A percentile compares a stretch with the other conserved stretches of the same genome.
These are phyloP conservation scores for Parascotia fuliginaria DNA, from an alignment of 2,888 invertebrate genomes.

Conservation along the genomic window DNA sequence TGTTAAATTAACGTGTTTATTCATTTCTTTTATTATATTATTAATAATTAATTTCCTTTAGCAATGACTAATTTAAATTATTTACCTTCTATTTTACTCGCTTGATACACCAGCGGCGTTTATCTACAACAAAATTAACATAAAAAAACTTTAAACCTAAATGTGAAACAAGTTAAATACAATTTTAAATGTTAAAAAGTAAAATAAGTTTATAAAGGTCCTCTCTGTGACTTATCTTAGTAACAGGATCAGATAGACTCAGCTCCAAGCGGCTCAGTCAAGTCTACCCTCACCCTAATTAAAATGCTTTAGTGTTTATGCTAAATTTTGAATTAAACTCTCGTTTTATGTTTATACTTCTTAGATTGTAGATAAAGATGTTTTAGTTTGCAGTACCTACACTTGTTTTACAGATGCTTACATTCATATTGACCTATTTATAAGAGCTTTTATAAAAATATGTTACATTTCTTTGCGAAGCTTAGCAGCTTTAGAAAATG, in stretches of 20 bases:
- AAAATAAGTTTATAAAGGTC: constrained; percentile 12
- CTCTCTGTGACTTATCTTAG: constrained; percentile 23
- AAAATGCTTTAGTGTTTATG: constrained; percentile 43
- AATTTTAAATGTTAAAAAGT: no score
- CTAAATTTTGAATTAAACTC: constrained; percentile 36
- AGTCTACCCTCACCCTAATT: constrained; percentile 34
- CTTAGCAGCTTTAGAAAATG: no score
- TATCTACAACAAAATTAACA: not conserved
- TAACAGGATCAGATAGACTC: constrained; percentile 21
- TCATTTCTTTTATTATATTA: no score
- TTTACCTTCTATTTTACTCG: no score
- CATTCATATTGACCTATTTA: not conserved
- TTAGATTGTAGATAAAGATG: constrained; percentile 13
- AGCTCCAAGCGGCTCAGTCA: not conserved
- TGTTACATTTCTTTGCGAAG: no score
- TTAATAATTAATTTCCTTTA: no score
- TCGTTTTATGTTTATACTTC: constrained; percentile 34
- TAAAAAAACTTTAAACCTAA: constrained; percentile 22
- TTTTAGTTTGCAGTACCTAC: not conserved
- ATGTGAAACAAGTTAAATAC: no score
- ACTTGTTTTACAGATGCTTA: not conserved
- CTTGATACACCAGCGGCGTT: no score
- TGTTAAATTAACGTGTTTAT: no score
- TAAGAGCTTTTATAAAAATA: no score
- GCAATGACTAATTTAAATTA: no score